These are phyloP conservation scores for Heteractis magnifica DNA, from an alignment of 92 coral and sea anemone species.

Conservation along the genomic window DNA sequence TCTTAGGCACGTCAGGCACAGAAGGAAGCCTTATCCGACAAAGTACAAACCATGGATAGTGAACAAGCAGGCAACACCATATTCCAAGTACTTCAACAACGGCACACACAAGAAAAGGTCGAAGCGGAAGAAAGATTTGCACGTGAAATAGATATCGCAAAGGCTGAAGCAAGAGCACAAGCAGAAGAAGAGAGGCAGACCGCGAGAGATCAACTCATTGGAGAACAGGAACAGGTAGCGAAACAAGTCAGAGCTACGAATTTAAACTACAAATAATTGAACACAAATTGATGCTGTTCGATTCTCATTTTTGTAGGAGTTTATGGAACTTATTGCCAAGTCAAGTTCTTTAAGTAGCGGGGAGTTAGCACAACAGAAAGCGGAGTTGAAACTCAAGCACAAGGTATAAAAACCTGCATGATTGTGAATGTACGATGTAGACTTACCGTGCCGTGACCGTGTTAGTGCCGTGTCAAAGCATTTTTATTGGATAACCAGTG, in stretches of 20 bases:
- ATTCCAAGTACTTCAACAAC: slow-evolving; percentile 88
- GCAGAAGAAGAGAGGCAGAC: slow-evolving; percentile 85
- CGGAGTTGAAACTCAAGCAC: slow-evolving; percentile 87
- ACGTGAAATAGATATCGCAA: slow-evolving; percentile 79
- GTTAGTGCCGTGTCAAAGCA: too few relatives aligned
- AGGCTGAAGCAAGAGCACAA: slow-evolving; percentile 94
- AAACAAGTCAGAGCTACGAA: not conserved
- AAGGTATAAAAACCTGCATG: slow-evolving; percentile 55
- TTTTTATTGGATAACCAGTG: too few relatives aligned
- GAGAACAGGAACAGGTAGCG: slow-evolving; percentile 84
- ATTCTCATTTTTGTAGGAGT: slow-evolving; percentile 51
- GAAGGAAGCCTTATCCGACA: slow-evolving; percentile 72
- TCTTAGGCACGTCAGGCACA: slow-evolving; percentile 76
- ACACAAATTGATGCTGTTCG: not conserved
- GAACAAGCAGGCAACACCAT: slow-evolving; percentile 91
- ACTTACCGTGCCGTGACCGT: too few relatives aligned
- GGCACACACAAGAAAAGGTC: slow-evolving; percentile 93
- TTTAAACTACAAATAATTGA: not conserved
- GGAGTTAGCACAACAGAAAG: slow-evolving; percentile 87
- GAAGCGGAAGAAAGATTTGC: slow-evolving; percentile 82
- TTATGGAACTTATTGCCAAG: slow-evolving; percentile 82
- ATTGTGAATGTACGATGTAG: not conserved
- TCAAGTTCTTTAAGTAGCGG: slow-evolving; percentile 73
- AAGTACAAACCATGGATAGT: slow-evolving; percentile 79
- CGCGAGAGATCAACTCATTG: slow-evolving; percentile 85